Base-by-base conservation (phyloP, 2,888 invertebrate genomes). In the Hesperia comma region DNA sequence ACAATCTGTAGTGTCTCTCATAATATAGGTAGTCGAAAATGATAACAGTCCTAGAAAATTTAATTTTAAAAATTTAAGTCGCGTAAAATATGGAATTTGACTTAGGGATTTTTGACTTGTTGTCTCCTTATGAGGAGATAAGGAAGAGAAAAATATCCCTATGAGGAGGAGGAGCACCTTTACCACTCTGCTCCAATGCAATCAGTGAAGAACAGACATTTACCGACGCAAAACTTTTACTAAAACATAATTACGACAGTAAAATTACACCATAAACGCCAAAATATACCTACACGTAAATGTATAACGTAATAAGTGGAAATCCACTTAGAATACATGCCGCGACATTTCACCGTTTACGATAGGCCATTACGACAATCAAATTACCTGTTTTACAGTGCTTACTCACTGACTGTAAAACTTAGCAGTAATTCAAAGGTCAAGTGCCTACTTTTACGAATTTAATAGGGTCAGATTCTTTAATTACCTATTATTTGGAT, bases 261-360 rank as follows among this genome's bases (percentile, higher is more conserved):
- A 26, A 26, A 26, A 7, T 17, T 17, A 37, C 49, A 19, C 19
- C 43, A 7, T 46, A 46, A 49, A 49, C 10, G 12, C 49, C 49
- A 49, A 49, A 17, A 19, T 19, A 17, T 17, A n/a, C n/a, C n/a
- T n/a, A 46, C 15, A 10, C 10, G 8, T 26, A 51, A 51, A 8
- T 33, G 32, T 21, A 15, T 46, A 33, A 37, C 17, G 43, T 46
- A 63, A 56, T 56, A 63, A 41, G 46, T 37, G 49, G 33, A 56
- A 63, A 63, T 41, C 63, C 55, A 21, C 63, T 63, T 51, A 51
- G 26, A 51, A 55, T 56, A 49, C 21, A 46, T 56, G 40, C 56
- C 56, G 26, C 46, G 46, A 63, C 63, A 63, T 63, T 54, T 63
- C 63, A 56, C 55, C 46, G 56, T 60, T 60, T 60, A 66, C 60